phyloP scores from a whole-genome alignment of 2,888 invertebrate genomes.

The Drosophila putrida region DNA sequence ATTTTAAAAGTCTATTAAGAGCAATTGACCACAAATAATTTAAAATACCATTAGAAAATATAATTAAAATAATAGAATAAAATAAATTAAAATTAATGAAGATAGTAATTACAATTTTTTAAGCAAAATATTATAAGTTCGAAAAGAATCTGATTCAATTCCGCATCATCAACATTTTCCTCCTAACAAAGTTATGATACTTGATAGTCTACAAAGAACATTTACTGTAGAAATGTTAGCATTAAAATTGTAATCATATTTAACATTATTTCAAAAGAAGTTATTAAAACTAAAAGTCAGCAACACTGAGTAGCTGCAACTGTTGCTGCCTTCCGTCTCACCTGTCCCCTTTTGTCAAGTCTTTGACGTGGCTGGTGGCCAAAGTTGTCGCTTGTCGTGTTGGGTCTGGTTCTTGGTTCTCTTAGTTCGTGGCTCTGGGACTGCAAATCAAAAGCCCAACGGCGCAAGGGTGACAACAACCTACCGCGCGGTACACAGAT shows the following conservation, averaged over 20 bases:
- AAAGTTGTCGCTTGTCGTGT: constrained; percentile 73
- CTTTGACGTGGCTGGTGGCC: constrained; percentile 56
- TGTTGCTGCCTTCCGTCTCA: neutral
- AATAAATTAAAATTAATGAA: too few species aligned
- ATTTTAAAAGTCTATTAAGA: too few species aligned
- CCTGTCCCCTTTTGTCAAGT: neutral
- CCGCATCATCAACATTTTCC: too few species aligned
- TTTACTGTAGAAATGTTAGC: neutral
- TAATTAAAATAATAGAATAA: too few species aligned
- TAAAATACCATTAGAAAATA: too few species aligned
- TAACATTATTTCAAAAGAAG: neutral
- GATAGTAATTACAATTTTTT: too few species aligned
- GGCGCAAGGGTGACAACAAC: constrained; percentile 68
- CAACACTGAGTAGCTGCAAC: neutral
- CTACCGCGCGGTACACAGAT: constrained; percentile 57
- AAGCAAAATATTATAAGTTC: neutral
- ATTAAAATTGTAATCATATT: neutral
- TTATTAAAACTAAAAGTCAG: constrained; percentile 4
- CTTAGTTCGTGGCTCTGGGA: constrained; percentile 5
- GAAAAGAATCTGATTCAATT: neutral
- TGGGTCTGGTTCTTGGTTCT: constrained; percentile 30
- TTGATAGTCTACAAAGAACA: too few species aligned
- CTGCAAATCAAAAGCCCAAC: constrained; percentile 62
- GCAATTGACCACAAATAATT: too few species aligned
- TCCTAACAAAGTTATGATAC: neutral